Evolutionary conservation across 2,113 vertebrate species (phyloP).

Genomic region (Xiphorhynchus elegans): DNA sequence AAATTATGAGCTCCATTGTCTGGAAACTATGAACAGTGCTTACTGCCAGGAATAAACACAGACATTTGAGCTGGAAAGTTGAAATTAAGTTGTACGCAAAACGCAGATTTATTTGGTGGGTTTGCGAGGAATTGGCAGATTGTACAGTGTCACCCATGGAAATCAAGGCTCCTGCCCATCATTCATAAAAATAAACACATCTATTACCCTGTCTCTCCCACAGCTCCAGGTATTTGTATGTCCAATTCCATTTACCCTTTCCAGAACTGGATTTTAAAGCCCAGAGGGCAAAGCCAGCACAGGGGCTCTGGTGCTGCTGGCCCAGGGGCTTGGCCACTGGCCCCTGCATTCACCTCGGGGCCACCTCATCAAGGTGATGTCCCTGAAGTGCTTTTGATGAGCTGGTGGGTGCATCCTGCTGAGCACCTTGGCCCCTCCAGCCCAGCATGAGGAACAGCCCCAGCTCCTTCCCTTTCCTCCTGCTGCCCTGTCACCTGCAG

Average conservation of each 20-base stretch:
- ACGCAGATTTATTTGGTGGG: slow-evolving; percentile 36
- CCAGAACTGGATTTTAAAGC: neutral
- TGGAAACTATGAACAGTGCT: slow-evolving; percentile 61
- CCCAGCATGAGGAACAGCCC: neutral
- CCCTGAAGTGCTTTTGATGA: rapidly evolving
- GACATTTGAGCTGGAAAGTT: slow-evolving; percentile 38
- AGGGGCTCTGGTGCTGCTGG: neutral
- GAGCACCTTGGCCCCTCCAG: neutral
- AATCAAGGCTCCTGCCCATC: neutral
- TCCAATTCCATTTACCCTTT: neutral
- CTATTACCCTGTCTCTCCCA: neutral
- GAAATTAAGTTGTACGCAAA: slow-evolving; percentile 38
- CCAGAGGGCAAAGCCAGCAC: neutral
- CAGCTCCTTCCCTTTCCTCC: neutral
- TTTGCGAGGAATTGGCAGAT: neutral
- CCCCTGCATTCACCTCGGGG: rapidly evolving
- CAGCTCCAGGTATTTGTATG: neutral
- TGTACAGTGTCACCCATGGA: neutral
- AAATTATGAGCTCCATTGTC: slow-evolving; percentile 74
- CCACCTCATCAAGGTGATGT: neutral
- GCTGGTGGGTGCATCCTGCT: neutral
- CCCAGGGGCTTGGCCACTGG: neutral
- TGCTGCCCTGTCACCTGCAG: neutral
- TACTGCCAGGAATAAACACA: slow-evolving; percentile 60
- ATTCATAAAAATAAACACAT: slow-evolving; percentile 9